Base-by-base conservation (phyloP, 2,797 vertebrate genomes). In the Enteromius paludinosus region DNA sequence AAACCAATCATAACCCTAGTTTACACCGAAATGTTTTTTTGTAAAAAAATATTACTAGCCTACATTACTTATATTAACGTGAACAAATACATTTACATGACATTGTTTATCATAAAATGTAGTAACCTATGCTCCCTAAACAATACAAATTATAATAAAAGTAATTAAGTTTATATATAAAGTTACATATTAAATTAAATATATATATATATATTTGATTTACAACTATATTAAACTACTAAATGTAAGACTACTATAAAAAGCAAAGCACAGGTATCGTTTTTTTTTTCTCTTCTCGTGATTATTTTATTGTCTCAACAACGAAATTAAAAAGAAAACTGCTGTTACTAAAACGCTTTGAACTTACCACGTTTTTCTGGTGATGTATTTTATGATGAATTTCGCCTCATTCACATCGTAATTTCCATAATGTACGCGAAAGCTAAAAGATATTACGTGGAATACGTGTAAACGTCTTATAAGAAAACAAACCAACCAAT, bases 361-460 rank as follows among this genome's bases (percentile, higher is more conserved):
- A 35, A 81, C 59, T 81, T 81, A 81, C 79, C 79, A 14, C 6
- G 14, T 15, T 81, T 20, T 33, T n/a, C 28, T 41, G 3, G 18
- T 38, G 5, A 38, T 9, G 9, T 20, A 9, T 81, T 52, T 52
- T 20, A 17, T 52, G n/a, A 62, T 23, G 43, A 52, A 65, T 41
- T 64, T 18, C 3, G 28, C 28, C 23, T 76, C 66, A 72, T 62
- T 71, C 38, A 80, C 38, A 45, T 28, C 20, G n/a, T 61, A 1
- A 54, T 52, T 54, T 20, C 5, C 7, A 12, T 12, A 18, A 18
- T 41, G n/a, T 43, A 20, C 7, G 10, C 35, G 0, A 1, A 61
- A 18, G 4, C 17, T 69, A 28, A 61, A 45, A 70, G 2, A 45
- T 12, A 17, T 23, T 38, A 18, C 5, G 12, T 17, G 2, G 1